These are phyloP conservation scores for Lasiommata megera DNA, from an alignment of 2,888 invertebrate genomes.

Conservation along the genomic window DNA sequence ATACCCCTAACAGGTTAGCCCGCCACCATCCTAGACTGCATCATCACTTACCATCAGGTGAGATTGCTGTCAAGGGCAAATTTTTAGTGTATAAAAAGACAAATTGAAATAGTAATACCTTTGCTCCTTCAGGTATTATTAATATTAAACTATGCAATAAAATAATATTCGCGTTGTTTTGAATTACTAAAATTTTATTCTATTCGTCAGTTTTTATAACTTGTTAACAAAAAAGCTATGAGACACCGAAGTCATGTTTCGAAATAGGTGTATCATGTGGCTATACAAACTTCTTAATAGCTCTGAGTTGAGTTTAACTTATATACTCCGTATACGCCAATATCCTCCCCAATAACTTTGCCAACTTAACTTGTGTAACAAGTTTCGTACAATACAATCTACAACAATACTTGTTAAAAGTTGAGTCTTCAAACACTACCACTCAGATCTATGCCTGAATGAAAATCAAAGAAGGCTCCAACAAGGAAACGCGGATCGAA, in stretches of 20 bases:
- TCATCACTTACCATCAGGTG: no score
- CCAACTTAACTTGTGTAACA: conserved; percentile 3
- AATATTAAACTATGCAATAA: no score
- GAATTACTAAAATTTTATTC: no score
- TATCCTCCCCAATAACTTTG: conserved; percentile 1
- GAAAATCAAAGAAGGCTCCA: conserved; percentile 1
- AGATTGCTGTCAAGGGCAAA: no score
- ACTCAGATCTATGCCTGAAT: conserved; percentile 5
- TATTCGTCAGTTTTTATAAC: no score
- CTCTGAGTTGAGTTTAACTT: background rate
- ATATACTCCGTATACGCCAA: background rate
- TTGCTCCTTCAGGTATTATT: no score
- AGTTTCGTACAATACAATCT: conserved; percentile 4
- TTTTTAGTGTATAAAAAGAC: no score
- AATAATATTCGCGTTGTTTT: no score
- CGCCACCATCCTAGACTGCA: no score
- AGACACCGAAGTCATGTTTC: background rate
- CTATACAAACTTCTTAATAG: conserved; percentile 2
- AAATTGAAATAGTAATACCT: no score
- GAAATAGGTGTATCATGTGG: background rate
- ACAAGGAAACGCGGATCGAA: conserved; percentile 25
- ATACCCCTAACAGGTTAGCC: no score
- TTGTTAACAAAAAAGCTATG: no score
- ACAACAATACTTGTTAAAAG: conserved; percentile 10
- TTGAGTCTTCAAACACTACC: conserved; percentile 7